Evolutionary conservation across 1,140 invertebrate species (phyloP).

Genomic region (Gerris buenoi): DNA sequence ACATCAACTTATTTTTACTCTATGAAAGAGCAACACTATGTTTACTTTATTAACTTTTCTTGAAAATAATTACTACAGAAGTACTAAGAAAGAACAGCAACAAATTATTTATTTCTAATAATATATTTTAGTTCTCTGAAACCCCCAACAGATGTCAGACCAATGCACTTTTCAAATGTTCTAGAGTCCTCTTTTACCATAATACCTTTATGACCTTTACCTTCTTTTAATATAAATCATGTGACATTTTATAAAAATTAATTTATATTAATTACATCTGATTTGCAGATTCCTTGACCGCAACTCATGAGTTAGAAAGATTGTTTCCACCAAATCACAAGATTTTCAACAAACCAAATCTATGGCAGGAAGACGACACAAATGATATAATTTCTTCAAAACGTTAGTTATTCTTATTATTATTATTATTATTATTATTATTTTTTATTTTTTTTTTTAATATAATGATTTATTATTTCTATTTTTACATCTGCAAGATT

Average conservation of each 20-base stretch:
- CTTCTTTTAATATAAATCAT: too few species aligned
- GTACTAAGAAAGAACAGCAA: not conserved
- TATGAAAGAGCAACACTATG: too few species aligned
- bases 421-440: not conserved
- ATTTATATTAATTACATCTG: constrained; percentile 3
- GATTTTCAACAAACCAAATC: constrained; percentile 4
- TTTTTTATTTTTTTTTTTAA: not conserved
- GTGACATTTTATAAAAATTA: not conserved
- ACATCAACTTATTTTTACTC: too few species aligned
- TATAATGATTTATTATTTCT: not conserved
- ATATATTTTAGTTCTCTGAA: not conserved
- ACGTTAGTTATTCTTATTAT: not conserved
- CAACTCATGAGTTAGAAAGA: constrained; percentile 55
- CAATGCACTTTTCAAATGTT: not conserved
- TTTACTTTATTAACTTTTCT: too few species aligned
- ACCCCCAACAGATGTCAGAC: not conserved
- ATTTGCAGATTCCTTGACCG: constrained; percentile 51
- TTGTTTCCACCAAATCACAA: constrained; percentile 26
- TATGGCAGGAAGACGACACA: constrained; percentile 4
- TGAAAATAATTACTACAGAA: too few species aligned
- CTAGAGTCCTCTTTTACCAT: not conserved
- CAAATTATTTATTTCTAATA: not conserved
- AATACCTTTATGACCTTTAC: not conserved
- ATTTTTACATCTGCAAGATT: not conserved
- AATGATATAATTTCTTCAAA: not conserved